Evolutionary conservation across 2,113 vertebrate genomes (phyloP).

Genomic region (Pangasianodon gigas): DNA sequence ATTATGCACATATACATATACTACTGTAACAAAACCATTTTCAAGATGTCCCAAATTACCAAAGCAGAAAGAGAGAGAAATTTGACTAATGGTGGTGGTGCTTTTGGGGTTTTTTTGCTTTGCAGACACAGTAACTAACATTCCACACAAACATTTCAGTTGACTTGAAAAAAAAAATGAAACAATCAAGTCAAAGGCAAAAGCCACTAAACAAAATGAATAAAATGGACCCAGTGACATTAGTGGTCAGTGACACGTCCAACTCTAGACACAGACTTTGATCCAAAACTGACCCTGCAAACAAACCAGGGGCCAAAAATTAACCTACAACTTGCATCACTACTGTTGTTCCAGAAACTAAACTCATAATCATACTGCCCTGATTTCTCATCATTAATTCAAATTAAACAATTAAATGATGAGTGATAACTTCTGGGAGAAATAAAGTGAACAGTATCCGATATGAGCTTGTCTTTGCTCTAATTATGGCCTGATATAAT

Average conservation of each 20-base stretch:
- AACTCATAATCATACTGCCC: neutral
- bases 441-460: neutral
- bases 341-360: neutral
- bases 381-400: neutral
- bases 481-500: neutral
- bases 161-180: neutral
- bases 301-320: constrained; percentile 27
- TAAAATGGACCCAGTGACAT: neutral
- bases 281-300: constrained; percentile 5
- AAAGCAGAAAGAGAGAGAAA: too few species aligned
- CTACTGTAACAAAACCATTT: too few species aligned
- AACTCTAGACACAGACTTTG: constrained; percentile 33
- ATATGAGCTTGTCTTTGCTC: neutral
- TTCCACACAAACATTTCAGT: neutral
- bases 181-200: neutral
- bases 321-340: neutral
- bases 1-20: too few species aligned
- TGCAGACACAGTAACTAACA: neutral
- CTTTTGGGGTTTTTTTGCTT: neutral
- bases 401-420: neutral
- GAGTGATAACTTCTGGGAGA: neutral
- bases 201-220: neutral
- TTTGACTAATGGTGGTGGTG: neutral
- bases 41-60: too few species aligned
- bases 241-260: constrained; percentile 1